Evolutionary conservation across 1,140 invertebrate genomes (phyloP).

Genomic region (Drosophila ananassae): DNA sequence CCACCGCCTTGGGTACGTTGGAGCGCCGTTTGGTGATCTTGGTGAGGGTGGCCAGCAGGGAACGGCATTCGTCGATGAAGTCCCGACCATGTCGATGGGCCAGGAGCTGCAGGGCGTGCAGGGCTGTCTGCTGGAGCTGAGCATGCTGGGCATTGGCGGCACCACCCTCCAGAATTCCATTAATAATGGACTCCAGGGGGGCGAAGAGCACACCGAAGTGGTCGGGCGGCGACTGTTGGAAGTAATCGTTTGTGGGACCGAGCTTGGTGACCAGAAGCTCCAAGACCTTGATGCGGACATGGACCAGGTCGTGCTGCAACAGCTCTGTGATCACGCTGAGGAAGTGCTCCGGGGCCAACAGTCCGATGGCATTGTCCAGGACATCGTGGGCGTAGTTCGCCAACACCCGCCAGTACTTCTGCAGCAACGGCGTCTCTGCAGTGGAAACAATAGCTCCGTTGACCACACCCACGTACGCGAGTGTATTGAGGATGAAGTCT

Average conservation of each 20-base stretch:
- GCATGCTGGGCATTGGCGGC: conserved; percentile 85
- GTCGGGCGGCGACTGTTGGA: conserved; percentile 84
- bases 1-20: conserved; percentile 87
- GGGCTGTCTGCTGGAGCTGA: conserved; percentile 90
- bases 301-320: conserved; percentile 88
- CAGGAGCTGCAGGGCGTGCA: conserved; percentile 92
- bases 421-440: conserved; percentile 75
- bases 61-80: conserved; percentile 87
- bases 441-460: conserved; percentile 84
- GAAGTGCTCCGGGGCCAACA: conserved; percentile 91
- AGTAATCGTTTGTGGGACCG: conserved; percentile 87
- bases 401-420: conserved; percentile 92
- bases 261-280: conserved; percentile 93
- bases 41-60: conserved; percentile 87
- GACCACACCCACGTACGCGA: conserved; percentile 88
- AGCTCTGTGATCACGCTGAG: conserved; percentile 90
- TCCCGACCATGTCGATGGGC: conserved; percentile 88
- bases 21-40: conserved; percentile 86
- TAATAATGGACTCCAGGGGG: conserved; percentile 87
- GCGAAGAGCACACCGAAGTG: conserved; percentile 86
- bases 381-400: conserved; percentile 91
- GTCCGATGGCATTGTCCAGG: conserved; percentile 90
- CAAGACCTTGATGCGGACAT: conserved; percentile 91
- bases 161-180: conserved; percentile 85
- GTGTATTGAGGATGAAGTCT: conserved; percentile 87